phyloP scores from a whole-genome alignment of 2,113 vertebrate genomes.

The Peromyscus maniculatus region DNA sequence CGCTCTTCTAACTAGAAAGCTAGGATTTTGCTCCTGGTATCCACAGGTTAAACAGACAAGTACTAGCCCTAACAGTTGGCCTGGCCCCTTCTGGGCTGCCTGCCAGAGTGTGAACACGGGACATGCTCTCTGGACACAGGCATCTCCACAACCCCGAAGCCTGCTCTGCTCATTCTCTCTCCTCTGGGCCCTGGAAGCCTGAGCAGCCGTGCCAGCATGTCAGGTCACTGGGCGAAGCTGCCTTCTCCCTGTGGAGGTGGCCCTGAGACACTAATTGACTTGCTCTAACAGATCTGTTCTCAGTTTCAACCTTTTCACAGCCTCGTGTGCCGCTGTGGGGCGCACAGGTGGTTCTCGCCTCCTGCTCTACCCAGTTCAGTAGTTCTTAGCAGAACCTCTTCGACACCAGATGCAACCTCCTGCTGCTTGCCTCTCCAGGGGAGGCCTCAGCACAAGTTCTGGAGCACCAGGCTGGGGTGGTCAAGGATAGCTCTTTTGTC shows the following conservation, averaged over 20 bases:
- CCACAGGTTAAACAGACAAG: constrained; percentile 10
- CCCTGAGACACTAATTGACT: neutral
- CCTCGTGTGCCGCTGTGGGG: neutral
- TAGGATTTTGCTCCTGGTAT: constrained; percentile 14
- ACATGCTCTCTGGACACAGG: neutral
- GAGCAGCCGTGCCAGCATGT: neutral
- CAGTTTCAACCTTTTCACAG: constrained; percentile 30
- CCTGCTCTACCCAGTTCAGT: neutral
- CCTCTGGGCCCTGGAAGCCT: neutral
- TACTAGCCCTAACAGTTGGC: constrained; percentile 39
- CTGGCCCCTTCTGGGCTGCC: constrained; percentile 49
- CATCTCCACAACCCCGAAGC: neutral
- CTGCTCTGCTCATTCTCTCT: constrained; percentile 5
- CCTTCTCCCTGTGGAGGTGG: neutral
- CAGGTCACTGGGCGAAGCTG: constrained; percentile 16
- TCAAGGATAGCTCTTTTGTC: neutral
- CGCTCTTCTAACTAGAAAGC: constrained; percentile 3
- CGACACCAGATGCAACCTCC: neutral
- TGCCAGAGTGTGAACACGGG: neutral
- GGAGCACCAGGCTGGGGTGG: neutral
- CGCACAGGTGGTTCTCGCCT: neutral
- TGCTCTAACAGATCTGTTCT: constrained; percentile 59
- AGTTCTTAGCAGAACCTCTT: neutral
- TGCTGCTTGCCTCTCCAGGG: neutral
- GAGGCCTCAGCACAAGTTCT: neutral